Percentiles rank a stretch among this genome's conserved stretches.
Conservation (phyloP, 2,888 invertebrate species). For the Nipponacmea schrenckii region DNA sequence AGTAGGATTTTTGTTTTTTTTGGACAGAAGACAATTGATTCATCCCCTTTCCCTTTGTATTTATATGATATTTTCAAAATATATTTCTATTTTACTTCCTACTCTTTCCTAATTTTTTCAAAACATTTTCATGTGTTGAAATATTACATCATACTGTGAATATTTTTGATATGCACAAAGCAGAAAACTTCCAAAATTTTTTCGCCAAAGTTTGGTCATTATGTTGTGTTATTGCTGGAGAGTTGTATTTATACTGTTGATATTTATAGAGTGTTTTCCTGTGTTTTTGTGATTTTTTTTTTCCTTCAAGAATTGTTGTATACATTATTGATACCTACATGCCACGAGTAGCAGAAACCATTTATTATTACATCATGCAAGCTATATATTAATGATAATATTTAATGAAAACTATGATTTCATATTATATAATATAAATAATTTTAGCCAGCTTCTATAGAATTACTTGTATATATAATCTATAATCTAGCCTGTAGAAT, state of each 20-base stretch:
- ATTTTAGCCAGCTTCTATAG: too few relatives aligned
- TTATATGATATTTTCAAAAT: constrained; percentile 1
- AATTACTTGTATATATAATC: too few relatives aligned
- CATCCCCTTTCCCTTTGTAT: constrained; percentile 19
- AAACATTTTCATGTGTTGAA: constrained; percentile 1
- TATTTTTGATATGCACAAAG: constrained; percentile 37
- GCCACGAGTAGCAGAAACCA: too few relatives aligned
- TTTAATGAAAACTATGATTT: too few relatives aligned
- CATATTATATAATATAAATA: too few relatives aligned
- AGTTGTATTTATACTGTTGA: not conserved
- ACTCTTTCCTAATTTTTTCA: constrained; percentile 25
- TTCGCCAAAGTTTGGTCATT: constrained; percentile 15
- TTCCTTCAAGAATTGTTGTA: not conserved
- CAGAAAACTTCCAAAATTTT: constrained; percentile 17
- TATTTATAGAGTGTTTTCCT: not conserved
- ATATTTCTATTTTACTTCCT: constrained; percentile 10
- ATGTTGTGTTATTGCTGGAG: not conserved
- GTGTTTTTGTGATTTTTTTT: constrained; percentile 3
- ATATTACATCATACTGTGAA: not conserved
- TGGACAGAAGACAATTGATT: constrained; percentile 7
- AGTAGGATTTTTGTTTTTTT: constrained; percentile 2
- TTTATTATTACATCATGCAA: too few relatives aligned
- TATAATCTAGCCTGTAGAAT: too few relatives aligned
- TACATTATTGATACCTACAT: too few relatives aligned
- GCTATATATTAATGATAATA: too few relatives aligned